Base-by-base conservation (phyloP, 1,140 invertebrate genomes). In the Ptiloglossa arizonensis region DNA sequence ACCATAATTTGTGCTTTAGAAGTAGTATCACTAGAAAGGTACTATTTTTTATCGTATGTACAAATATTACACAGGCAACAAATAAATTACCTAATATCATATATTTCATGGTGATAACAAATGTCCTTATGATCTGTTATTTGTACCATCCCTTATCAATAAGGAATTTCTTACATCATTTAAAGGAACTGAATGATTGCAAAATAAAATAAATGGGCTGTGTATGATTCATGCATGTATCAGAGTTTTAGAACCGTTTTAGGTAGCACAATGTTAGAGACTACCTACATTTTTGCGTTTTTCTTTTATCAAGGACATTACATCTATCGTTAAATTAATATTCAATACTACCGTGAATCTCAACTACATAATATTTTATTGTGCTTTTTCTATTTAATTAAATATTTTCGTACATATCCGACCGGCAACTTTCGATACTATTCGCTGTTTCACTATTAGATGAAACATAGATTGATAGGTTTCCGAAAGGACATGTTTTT, bases 141-240 rank as follows among this genome's bases (percentile, higher is more conserved):
- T 87, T 79, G 64, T 67, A 83, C 62, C 82, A 87, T 84, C 57
- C 59, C 82, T 86, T 79, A 64, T 81, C 79, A 79, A 82, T 84
- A 86, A 87, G 79, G 86, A 89, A 88, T 79, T 52, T 64, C 63
- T 68, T 41, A 5, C 24, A 38, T 29, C 6, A 4, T 19, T 29
- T 54, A 52, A 80, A 80, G 35, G 46, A 35, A 60, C 13, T 48
- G 22, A 17, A 46, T 8, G 41, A 64, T 66, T 19, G 27, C 29
- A 32, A 22, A 60, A 63, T 56, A 69, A 56, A 69, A 32, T 63
- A 48, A 8, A 48, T 50, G 15, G 4, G 13, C 59, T 27, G 11
- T 41, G 29, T 24, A 9, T 38, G 11, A 59, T 59, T 75, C 48
- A 52, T 24, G 46, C 22, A 32, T 66, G 63, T 38, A 8, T 35